Evolutionary conservation across 2,797 vertebrate genomes (phyloP).

Genomic region (Miichthys miiuy): DNA sequence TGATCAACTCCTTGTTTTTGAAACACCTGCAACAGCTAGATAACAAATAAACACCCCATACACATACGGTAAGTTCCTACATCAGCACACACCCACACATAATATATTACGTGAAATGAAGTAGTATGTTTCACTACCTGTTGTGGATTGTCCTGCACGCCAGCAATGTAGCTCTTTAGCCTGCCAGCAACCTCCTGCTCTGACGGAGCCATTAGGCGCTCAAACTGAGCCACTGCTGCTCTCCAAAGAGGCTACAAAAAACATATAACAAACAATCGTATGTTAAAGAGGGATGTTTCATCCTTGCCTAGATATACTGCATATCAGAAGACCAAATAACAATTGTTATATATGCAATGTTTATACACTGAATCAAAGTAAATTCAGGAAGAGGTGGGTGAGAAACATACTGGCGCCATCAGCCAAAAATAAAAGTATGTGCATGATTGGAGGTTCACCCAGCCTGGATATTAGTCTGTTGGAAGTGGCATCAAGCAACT

Average conservation of each 20-base stretch:
- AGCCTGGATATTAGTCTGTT: constrained; percentile 1
- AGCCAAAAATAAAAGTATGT: not conserved
- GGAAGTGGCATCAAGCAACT: not conserved
- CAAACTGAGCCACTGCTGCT: constrained; percentile 94
- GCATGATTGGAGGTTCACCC: not conserved
- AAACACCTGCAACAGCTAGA: constrained; percentile 93
- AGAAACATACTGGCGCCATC: not conserved
- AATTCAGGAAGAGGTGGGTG: not conserved
- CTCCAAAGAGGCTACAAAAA: constrained; percentile 93
- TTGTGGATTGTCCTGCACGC: constrained; percentile 93
- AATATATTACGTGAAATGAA: constrained; percentile 8
- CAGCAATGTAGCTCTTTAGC: constrained; percentile 91
- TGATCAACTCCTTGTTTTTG: constrained; percentile 94
- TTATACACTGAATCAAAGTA: not conserved
- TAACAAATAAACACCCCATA: constrained; percentile 10
- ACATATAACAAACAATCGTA: constrained; percentile 17
- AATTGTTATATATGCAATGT: not conserved
- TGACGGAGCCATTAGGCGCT: constrained; percentile 89
- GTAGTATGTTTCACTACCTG: constrained; percentile 85
- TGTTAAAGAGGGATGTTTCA: not conserved
- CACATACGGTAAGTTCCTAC: not conserved
- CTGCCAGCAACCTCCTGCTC: constrained; percentile 91
- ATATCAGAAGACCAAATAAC: not conserved
- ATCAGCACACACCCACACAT: constrained; percentile 2
- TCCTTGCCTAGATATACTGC: not conserved